Evolutionary conservation across 2,888 invertebrate species (phyloP).

Genomic region (Ochropleura leucogaster): DNA sequence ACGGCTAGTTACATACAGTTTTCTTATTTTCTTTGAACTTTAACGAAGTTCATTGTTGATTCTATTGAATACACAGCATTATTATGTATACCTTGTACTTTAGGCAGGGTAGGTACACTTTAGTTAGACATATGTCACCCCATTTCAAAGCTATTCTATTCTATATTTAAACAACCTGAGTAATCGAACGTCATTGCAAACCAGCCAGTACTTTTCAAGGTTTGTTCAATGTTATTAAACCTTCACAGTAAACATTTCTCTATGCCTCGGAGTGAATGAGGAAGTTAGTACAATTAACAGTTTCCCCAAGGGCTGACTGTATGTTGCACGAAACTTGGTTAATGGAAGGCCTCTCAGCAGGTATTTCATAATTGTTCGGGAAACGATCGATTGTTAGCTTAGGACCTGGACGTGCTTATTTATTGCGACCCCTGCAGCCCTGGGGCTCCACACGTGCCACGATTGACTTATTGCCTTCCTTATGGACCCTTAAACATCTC

Average conservation of each 20-base stretch:
- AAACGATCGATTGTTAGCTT: conserved; percentile 52
- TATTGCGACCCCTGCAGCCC: conserved; percentile 20
- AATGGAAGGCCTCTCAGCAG: conserved; percentile 16
- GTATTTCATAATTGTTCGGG: conserved; percentile 42
- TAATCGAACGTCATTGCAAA: too few relatives aligned
- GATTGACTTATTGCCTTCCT: conserved; percentile 40
- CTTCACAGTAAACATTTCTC: background rate
- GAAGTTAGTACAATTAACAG: conserved; percentile 36
- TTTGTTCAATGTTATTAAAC: too few relatives aligned
- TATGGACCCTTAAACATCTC: conserved; percentile 14
- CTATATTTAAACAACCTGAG: too few relatives aligned
- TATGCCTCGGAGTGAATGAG: conserved; percentile 5
- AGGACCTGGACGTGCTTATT: conserved; percentile 37
- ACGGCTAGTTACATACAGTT: conserved; percentile 45
- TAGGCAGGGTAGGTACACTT: background rate
- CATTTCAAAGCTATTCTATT: too few relatives aligned
- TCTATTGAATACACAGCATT: background rate
- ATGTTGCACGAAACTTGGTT: conserved; percentile 35
- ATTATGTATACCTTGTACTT: background rate
- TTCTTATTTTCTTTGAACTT: conserved; percentile 33
- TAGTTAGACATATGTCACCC: too few relatives aligned
- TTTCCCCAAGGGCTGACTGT: conserved; percentile 16
- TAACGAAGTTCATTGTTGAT: conserved; percentile 32
- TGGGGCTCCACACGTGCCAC: background rate
- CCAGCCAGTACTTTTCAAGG: too few relatives aligned